These are phyloP conservation scores for Desmophyllum pertusum DNA, from an alignment of 92 coral and sea anemone genomes.

Conservation along the genomic window DNA sequence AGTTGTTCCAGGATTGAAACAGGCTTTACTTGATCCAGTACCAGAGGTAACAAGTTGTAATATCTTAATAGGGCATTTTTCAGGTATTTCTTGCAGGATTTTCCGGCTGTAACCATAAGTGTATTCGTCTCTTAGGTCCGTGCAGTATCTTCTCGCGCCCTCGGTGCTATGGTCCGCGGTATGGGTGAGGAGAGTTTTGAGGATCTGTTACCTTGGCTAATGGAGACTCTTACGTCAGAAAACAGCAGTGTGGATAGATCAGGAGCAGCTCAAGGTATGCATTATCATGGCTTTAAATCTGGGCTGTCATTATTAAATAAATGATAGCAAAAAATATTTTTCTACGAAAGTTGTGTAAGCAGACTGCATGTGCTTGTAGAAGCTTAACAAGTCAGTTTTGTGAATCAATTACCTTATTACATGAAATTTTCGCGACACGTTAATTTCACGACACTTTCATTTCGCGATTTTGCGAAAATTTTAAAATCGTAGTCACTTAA, in stretches of 20 bases:
- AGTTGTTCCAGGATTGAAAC: constrained; percentile 95
- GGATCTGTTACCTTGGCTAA: constrained; percentile 96
- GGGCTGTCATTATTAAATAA: no score
- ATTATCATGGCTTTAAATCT: background rate
- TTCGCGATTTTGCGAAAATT: no score
- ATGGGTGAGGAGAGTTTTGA: constrained; percentile 96
- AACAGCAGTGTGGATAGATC: constrained; percentile 98
- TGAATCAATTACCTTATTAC: no score
- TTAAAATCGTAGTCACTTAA: no score
- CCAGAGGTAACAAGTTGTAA: constrained; percentile 78
- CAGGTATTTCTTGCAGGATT: background rate
- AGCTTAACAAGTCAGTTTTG: no score
- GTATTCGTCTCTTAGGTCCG: constrained; percentile 72
- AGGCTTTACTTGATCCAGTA: constrained; percentile 93
- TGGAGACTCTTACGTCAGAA: constrained; percentile 96
- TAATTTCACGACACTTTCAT: no score
- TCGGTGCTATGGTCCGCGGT: constrained; percentile 97
- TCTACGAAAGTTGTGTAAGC: no score
- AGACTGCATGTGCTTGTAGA: no score
- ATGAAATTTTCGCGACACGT: no score
- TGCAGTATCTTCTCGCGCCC: constrained; percentile 93
- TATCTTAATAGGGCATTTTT: background rate
- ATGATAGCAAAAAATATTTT: no score
- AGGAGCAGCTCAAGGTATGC: constrained; percentile 97
- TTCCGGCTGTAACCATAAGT: background rate